These are phyloP conservation scores for Sericinus montela DNA, from an alignment of 2,888 invertebrate species.

Conservation along the genomic window DNA sequence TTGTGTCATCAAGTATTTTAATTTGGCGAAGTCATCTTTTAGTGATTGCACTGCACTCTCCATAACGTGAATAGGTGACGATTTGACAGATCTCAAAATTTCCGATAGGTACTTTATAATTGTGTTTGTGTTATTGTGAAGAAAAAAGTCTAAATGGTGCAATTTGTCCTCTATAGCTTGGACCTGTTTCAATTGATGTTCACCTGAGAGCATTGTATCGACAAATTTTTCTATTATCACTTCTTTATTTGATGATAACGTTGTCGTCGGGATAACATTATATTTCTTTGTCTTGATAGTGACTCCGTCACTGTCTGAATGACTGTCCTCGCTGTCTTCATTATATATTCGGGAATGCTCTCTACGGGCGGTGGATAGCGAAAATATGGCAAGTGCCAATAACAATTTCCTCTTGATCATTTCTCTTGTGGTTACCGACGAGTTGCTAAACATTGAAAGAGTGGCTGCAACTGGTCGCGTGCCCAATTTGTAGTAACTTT, in stretches of 20 bases:
- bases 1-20: conserved; percentile 35
- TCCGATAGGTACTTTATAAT: conserved; percentile 56
- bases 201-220: conserved; percentile 56
- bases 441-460: conserved; percentile 12
- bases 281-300: not conserved
- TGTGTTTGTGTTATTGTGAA: conserved; percentile 51
- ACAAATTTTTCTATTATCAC: conserved; percentile 58
- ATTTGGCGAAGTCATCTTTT: conserved; percentile 40
- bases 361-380: conserved; percentile 3
- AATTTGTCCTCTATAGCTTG: conserved; percentile 53
- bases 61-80: conserved; percentile 31
- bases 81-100: conserved; percentile 40
- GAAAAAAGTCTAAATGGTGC: conserved; percentile 45
- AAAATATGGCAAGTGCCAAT: conserved; percentile 10
- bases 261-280: conserved; percentile 27
- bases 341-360: not conserved
- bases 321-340: not conserved
- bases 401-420: conserved; percentile 15
- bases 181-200: conserved; percentile 57
- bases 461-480: conserved; percentile 3
- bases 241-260: conserved; percentile 34
- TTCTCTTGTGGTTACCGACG: conserved; percentile 2
- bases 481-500: conserved; percentile 12
- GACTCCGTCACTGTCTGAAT: not conserved
- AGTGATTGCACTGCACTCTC: conserved; percentile 36